Percentiles rank a stretch among this genome's conserved stretches.
phyloP scores from a whole-genome alignment of 2,113 vertebrate genomes.

The Argyrosomus japonicus region DNA sequence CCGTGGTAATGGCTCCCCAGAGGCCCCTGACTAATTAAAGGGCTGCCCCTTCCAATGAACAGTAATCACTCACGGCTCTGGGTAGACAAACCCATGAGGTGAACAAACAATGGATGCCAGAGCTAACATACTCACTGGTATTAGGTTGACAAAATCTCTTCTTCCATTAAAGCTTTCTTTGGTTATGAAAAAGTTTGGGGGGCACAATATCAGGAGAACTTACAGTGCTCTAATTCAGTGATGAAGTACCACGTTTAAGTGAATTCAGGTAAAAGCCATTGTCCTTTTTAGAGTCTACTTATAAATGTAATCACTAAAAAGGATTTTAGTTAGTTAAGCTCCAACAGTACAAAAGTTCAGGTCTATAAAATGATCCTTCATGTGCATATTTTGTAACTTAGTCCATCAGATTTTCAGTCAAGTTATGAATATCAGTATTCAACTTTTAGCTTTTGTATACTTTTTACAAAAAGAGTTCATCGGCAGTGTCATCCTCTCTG shows the following conservation, averaged over 20 bases:
- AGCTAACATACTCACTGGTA: conserved; percentile 1
- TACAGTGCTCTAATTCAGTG: background rate
- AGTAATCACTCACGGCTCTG: conserved; percentile 77
- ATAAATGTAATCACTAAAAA: background rate
- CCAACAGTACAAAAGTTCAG: background rate
- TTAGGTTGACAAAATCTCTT: background rate
- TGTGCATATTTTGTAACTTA: background rate
- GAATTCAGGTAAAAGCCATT: background rate
- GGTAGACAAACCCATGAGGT: conserved; percentile 63
- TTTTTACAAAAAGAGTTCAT: background rate
- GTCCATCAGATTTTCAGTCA: background rate
- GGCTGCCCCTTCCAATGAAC: conserved; percentile 81
- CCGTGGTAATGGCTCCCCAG: conserved; percentile 80
- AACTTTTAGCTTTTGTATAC: background rate
- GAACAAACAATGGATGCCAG: conserved; percentile 20
- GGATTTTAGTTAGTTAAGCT: background rate
- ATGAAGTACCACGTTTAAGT: background rate
- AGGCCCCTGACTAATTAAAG: conserved; percentile 82
- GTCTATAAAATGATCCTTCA: background rate
- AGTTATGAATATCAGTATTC: background rate
- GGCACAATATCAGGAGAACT: background rate
- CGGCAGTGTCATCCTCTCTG: background rate
- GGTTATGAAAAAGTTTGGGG: background rate
- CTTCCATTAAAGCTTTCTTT: background rate
- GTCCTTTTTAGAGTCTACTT: background rate